Conservation (phyloP, 2,113 vertebrate genomes). For the Myrmecobius fasciatus region DNA sequence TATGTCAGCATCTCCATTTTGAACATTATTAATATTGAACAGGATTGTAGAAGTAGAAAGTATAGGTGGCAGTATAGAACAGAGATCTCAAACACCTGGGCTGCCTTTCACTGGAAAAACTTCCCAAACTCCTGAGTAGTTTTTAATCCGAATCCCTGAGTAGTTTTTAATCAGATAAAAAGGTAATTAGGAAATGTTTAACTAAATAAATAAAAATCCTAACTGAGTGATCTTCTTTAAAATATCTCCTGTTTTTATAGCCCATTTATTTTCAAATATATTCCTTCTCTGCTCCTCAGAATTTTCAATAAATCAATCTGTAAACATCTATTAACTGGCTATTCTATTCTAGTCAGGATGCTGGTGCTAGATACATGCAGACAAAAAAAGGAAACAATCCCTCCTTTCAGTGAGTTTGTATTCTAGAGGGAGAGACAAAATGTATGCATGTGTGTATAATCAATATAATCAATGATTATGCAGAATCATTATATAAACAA, state of each 20-base stretch:
- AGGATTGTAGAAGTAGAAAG: background rate
- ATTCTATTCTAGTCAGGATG: background rate
- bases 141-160: background rate
- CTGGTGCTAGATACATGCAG: background rate
- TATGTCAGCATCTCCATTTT: background rate
- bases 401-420: background rate
- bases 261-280: background rate
- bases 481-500: background rate
- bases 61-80: background rate
- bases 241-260: background rate
- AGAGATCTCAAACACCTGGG: background rate
- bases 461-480: background rate
- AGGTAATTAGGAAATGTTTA: background rate
- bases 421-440: background rate
- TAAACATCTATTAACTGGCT: background rate
- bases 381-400: background rate
- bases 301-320: background rate
- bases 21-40: background rate
- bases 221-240: background rate
- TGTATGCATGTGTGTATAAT: background rate
- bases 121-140: background rate
- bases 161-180: background rate
- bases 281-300: background rate
- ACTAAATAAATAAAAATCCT: background rate
- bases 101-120: background rate